Evolutionary conservation across 2,113 vertebrate genomes (phyloP).

Genomic region (Oreocharis arfaki): DNA sequence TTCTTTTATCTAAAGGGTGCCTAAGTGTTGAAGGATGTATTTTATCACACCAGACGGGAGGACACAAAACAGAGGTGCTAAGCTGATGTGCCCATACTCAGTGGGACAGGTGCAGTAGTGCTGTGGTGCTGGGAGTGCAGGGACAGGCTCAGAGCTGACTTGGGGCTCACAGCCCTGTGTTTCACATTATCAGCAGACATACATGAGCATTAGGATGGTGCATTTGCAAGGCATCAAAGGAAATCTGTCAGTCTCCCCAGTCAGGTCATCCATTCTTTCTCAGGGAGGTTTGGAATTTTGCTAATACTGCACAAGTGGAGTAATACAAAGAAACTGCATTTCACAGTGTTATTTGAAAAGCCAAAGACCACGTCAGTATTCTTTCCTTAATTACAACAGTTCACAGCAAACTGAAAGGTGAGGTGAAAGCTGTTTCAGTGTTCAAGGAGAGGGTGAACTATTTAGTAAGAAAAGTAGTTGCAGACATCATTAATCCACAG

Average conservation of each 20-base stretch:
- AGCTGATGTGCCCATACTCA: neutral
- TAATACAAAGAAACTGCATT: neutral
- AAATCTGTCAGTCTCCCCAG: neutral
- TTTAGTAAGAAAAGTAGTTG: neutral
- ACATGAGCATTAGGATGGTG: fast-evolving
- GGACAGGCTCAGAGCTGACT: neutral
- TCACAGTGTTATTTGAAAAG: neutral
- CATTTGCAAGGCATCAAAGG: fast-evolving
- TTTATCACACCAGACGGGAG: neutral
- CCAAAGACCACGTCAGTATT: neutral
- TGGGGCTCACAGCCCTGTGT: neutral
- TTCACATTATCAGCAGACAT: fast-evolving
- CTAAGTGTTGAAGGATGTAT: neutral
- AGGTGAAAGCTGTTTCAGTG: neutral
- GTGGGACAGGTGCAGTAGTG: too few relatives aligned
- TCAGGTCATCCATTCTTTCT: neutral
- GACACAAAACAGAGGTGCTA: neutral
- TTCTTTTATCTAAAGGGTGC: neutral
- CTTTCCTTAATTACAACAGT: neutral
- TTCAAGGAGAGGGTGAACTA: neutral
- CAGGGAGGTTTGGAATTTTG: neutral
- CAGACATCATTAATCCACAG: neutral
- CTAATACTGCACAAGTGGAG: neutral
- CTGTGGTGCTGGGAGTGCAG: neutral
- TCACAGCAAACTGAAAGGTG: neutral